Evolutionary conservation across 2,888 invertebrate species (phyloP), one percentile per base, ranked within the genome.

Genomic region (Lasioglossum morio): DNA sequence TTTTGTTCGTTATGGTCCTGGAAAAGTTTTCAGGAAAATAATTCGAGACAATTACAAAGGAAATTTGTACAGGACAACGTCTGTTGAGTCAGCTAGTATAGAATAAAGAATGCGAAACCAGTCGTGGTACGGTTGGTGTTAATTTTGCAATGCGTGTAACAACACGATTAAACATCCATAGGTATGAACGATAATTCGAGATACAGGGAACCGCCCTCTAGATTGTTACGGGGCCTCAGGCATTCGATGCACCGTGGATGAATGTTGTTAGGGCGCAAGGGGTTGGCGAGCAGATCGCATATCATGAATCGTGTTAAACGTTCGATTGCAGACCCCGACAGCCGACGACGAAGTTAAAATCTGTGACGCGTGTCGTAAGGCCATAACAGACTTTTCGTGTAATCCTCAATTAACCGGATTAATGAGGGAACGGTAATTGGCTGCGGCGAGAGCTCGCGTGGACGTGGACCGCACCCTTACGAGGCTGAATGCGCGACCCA

Each of bases 351-450:
- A 79, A 77, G 86, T 88, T 77, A 81, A 90, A 86, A 84, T 82
- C 84, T 57, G 63, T 74, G 85, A 85, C 84, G 85, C 86, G 73
- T 86, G 87, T 86, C 84, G 86, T 91, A 92, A 94, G 93, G 91
- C 90, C 92, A 91, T 94, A 94, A 94, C 94, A 93, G 93, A 94
- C 94, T 94, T 93, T 93, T 92, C 92, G 87, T 91, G 93, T 93
- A 93, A 94, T 94, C 93, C 93, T 92, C 89, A 90, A 91, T 92
- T 92, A 92, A 92, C 89, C 87, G 90, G 92, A 92, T 91, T 90
- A 92, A 89, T 88, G 87, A 90, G 87, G 85, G 89, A 85, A 81
- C 84, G 85, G 82, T 92, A 92, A 92, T 92, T 92, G 91, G 91
- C 87, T 89, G 89, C 81, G 91, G 91, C 80, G 79, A 83, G 84